Percentiles rank a stretch among this genome's conserved stretches.
Conservation (phyloP, 2,797 vertebrate genomes). For the Macrochelys suwanniensis region DNA sequence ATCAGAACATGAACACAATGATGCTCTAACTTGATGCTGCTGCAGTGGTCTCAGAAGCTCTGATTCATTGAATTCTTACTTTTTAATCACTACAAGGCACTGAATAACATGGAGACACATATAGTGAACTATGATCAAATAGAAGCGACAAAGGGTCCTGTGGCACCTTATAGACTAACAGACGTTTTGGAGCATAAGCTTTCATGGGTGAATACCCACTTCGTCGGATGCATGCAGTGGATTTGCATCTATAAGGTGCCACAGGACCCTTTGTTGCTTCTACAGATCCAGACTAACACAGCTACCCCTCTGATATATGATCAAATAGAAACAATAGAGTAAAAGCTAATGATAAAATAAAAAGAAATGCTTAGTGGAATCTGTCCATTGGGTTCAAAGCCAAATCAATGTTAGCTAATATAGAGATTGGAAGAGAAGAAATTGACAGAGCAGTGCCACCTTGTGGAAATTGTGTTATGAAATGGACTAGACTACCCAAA, state of each 20-base stretch:
- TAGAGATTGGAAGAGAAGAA: accelerated
- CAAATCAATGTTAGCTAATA: accelerated
- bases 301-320: neutral
- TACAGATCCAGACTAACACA: too few relatives aligned
- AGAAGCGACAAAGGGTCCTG: neutral
- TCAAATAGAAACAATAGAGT: neutral
- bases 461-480: neutral
- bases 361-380: neutral
- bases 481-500: neutral
- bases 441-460: conserved; percentile 5
- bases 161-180: too few relatives aligned
- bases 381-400: accelerated
- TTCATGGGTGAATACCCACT: too few relatives aligned
- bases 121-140: neutral
- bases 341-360: neutral
- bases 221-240: too few relatives aligned
- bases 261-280: too few relatives aligned
- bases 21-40: accelerated
- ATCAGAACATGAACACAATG: neutral
- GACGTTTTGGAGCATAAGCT: too few relatives aligned
- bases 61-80: accelerated
- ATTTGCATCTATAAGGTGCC: too few relatives aligned
- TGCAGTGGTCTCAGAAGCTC: accelerated
- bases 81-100: neutral
- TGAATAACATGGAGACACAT: accelerated